Evolutionary conservation across 1,140 invertebrate genomes (phyloP).

Genomic region (Trichonephila clavipes): DNA sequence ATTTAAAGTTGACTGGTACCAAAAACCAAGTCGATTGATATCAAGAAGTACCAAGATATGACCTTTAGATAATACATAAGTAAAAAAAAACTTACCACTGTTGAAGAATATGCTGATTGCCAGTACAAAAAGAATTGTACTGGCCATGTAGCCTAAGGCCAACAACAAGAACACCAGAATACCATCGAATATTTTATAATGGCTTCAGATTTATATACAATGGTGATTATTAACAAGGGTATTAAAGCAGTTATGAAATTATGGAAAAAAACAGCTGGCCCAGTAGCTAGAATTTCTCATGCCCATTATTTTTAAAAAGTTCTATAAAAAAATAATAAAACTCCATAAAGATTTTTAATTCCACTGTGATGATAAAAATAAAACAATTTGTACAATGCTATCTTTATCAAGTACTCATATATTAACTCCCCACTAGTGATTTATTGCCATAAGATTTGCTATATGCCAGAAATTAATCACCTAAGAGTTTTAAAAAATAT

Average conservation of each 20-base stretch:
- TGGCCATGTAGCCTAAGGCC: constrained; percentile 68
- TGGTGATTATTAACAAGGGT: constrained; percentile 81
- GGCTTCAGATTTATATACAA: constrained; percentile 82
- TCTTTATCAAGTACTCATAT: too few relatives aligned
- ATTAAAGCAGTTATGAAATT: constrained; percentile 83
- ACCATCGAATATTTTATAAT: constrained; percentile 84
- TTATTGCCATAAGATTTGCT: too few relatives aligned
- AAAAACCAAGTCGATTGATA: too few relatives aligned
- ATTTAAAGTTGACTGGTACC: too few relatives aligned
- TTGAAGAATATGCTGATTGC: constrained; percentile 77
- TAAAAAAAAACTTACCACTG: constrained; percentile 63
- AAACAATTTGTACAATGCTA: too few relatives aligned
- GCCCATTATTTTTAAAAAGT: constrained; percentile 86
- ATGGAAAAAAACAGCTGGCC: constrained; percentile 85
- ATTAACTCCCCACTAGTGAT: too few relatives aligned
- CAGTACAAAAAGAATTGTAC: constrained; percentile 78
- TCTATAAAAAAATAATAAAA: constrained; percentile 79
- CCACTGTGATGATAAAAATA: too few relatives aligned
- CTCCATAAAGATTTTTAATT: too few relatives aligned
- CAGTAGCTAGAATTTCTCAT: constrained; percentile 84
- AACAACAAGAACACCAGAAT: constrained; percentile 81
- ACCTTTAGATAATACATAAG: too few relatives aligned
- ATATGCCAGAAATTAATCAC: too few relatives aligned
- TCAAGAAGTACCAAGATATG: too few relatives aligned
- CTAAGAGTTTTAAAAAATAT: too few relatives aligned